These are phyloP conservation scores for Taxidea taxus DNA, from an alignment of 2,113 vertebrate genomes.

Conservation along the genomic window DNA sequence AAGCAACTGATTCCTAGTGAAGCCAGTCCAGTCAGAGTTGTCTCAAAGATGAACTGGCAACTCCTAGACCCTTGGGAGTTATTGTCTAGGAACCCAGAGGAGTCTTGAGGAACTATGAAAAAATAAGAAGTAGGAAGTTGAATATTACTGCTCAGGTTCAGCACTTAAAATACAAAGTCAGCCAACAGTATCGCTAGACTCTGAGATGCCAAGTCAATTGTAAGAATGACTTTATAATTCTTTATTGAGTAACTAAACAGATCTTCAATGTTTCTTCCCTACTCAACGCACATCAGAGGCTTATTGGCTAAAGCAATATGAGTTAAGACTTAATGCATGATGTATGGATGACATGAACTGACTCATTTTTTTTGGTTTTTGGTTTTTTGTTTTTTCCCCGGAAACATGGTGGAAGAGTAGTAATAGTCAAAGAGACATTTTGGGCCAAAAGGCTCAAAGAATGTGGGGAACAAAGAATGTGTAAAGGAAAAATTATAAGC, in stretches of 20 bases:
- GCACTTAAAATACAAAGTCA: not conserved
- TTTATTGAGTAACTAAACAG: not conserved
- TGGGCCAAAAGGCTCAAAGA: not conserved
- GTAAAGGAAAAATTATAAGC: not conserved
- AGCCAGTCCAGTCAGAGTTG: not conserved
- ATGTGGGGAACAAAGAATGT: rapidly evolving
- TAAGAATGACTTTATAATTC: not conserved
- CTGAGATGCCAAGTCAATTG: not conserved
- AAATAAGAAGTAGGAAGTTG: not conserved
- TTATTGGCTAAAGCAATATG: not conserved
- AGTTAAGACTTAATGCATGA: not conserved
- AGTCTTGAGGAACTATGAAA: not conserved
- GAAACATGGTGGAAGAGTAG: not conserved
- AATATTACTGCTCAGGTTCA: not conserved
- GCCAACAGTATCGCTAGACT: not conserved
- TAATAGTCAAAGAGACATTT: not conserved
- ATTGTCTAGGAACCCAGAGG: not conserved
- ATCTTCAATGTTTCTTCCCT: not conserved
- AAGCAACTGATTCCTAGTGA: not conserved
- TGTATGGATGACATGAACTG: not conserved
- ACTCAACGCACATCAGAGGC: not conserved
- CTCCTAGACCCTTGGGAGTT: not conserved
- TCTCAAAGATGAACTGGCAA: not conserved
- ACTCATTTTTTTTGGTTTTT: not conserved
- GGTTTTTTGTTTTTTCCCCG: not conserved